Evolutionary conservation across 37 sponge, comb jelly and placozoan genomes (phyloP).

Genomic region (Lycopodina hypogea): DNA sequence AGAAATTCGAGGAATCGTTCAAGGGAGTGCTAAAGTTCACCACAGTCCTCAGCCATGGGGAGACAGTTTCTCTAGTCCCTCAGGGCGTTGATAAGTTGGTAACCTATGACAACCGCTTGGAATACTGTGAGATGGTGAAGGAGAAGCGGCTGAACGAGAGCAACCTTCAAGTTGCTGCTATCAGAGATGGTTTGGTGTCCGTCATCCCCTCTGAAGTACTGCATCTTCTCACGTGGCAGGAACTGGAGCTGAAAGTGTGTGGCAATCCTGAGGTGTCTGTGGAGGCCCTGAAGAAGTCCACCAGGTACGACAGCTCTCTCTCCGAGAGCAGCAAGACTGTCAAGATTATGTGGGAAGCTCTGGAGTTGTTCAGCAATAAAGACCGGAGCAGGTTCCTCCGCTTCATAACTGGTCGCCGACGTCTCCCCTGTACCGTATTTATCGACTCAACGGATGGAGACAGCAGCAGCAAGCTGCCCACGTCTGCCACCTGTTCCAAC

Average conservation of each 20-base stretch:
- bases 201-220: conserved; percentile 78
- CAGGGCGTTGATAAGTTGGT: conserved; percentile 49
- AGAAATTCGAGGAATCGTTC: conserved; percentile 62
- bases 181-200: conserved; percentile 57
- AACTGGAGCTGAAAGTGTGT: conserved; percentile 80
- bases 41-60: conserved; percentile 73
- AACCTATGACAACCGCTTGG: conserved; percentile 59
- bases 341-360: conserved; percentile 82
- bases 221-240: conserved; percentile 84
- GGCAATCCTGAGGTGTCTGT: conserved; percentile 86
- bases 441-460: conserved; percentile 46
- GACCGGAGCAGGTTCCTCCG: conserved; percentile 83
- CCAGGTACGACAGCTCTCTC: conserved; percentile 54
- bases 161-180: conserved; percentile 62
- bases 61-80: conserved; percentile 46
- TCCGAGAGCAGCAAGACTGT: conserved; percentile 47
- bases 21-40: conserved; percentile 69
- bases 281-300: conserved; percentile 61
- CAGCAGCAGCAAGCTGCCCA: conserved; percentile 52
- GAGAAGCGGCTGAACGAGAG: conserved; percentile 68
- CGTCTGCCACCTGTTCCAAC: conserved; percentile 87
- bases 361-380: conserved; percentile 79
- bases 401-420: conserved; percentile 85
- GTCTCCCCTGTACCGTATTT: conserved; percentile 76
- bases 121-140: conserved; percentile 71